Percentiles rank a stretch among this genome's conserved stretches.
These are phyloP conservation scores for Octodon degus DNA, from an alignment of 2,113 vertebrate genomes.

Conservation along the genomic window DNA sequence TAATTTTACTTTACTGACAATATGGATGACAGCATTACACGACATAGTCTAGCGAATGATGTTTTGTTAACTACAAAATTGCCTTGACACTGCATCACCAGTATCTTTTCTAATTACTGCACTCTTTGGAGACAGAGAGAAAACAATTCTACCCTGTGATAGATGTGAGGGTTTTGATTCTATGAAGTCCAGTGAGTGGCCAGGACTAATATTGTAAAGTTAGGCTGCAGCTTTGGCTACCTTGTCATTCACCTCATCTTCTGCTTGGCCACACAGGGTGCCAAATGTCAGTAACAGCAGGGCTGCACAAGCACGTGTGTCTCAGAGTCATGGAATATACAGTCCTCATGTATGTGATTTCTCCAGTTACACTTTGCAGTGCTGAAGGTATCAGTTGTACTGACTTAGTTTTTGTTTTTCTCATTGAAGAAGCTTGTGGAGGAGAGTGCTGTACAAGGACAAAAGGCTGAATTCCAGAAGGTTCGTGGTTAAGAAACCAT, in stretches of 20 bases:
- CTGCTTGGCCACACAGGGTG: not conserved
- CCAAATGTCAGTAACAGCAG: not conserved
- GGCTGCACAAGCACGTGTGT: not conserved
- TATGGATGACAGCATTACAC: not conserved
- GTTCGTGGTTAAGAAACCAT: slow-evolving; percentile 5
- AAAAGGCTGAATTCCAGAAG: not conserved
- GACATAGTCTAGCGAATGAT: not conserved
- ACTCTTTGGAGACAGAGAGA: not conserved
- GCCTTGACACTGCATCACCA: not conserved
- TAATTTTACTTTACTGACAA: slow-evolving; percentile 21
- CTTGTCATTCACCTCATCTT: not conserved
- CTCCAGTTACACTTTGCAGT: not conserved
- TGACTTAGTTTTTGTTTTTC: not conserved
- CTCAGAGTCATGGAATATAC: not conserved
- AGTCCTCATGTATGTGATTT: not conserved
- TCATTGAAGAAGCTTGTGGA: not conserved
- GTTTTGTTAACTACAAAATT: slow-evolving; percentile 12
- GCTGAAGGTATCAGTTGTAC: not conserved
- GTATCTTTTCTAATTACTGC: not conserved
- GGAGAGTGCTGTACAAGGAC: not conserved
- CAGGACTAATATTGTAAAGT: not conserved
- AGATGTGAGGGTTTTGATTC: not conserved
- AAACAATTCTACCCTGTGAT: not conserved
- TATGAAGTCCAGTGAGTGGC: not conserved
- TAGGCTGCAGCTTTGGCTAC: not conserved